Conservation (phyloP, 2,113 vertebrate genomes). For the Ophiodon elongatus region DNA sequence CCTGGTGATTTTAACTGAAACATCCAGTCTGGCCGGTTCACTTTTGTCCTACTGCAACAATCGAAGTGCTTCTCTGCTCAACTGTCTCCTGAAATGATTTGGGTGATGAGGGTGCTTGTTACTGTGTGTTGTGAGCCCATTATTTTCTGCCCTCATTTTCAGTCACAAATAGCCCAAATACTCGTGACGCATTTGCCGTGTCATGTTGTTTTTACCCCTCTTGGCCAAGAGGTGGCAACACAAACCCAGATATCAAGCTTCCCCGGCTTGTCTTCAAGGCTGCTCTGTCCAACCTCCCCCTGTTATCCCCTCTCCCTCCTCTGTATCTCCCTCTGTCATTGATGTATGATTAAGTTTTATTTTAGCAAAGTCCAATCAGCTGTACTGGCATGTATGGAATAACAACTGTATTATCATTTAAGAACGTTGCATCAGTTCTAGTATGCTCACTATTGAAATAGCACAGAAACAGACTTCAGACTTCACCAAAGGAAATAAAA, state of each 20-base stretch:
- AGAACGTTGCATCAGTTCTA: neutral
- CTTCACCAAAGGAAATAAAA: neutral
- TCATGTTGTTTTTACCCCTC: slow-evolving; percentile 50
- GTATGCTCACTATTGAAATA: neutral
- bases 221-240: slow-evolving; percentile 74
- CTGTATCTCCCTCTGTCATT: neutral
- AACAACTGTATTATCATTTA: neutral
- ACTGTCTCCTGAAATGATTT: slow-evolving; percentile 39
- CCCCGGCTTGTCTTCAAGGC: neutral
- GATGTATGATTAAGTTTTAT: slow-evolving; percentile 6
- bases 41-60: slow-evolving; percentile 14
- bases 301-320: neutral
- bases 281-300: neutral
- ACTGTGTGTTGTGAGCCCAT: slow-evolving; percentile 26
- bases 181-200: slow-evolving; percentile 20
- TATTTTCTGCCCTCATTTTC: slow-evolving; percentile 58
- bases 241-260: slow-evolving; percentile 54
- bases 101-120: slow-evolving; percentile 17
- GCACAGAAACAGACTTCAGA: neutral
- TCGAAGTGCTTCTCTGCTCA: neutral
- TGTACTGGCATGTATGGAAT: slow-evolving; percentile 2
- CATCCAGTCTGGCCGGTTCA: neutral
- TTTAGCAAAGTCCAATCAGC: slow-evolving; percentile 20
- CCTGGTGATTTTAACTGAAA: neutral
- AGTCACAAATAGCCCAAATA: slow-evolving; percentile 44